Evolutionary conservation across 2,888 invertebrate species (phyloP).

Genomic region (Lasioglossum figueresi): DNA sequence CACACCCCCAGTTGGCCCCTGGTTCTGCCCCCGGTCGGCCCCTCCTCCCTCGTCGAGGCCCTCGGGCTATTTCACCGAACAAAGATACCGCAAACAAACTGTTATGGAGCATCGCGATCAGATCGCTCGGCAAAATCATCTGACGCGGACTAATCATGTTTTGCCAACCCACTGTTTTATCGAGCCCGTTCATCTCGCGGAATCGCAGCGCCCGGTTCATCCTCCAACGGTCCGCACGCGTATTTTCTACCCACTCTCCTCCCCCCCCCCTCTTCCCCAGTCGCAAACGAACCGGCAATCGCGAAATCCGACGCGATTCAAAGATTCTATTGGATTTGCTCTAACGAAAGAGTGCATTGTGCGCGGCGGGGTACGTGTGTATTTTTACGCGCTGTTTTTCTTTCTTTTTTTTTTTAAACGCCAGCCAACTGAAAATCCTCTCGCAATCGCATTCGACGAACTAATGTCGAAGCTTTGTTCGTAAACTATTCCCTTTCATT

Average conservation of each 20-base stretch:
- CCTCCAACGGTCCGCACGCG: not conserved
- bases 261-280: not conserved
- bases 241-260: not conserved
- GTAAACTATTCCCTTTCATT: conserved; percentile 4
- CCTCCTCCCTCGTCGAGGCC: not conserved
- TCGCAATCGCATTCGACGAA: not conserved
- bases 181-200: not conserved
- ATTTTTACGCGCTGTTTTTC: not conserved
- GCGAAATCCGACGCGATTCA: conserved; percentile 26
- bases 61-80: not conserved
- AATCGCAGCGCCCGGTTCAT: not conserved
- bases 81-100: conserved; percentile 7
- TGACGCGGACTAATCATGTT: conserved; percentile 25
- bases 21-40: not conserved
- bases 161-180: conserved; percentile 29
- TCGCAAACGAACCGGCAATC: conserved; percentile 20
- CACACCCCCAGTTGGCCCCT: not conserved
- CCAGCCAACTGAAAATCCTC: not conserved
- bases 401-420: not conserved
- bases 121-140: not conserved
- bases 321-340: conserved; percentile 27
- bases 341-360: not conserved
- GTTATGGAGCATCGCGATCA: not conserved
- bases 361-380: not conserved
- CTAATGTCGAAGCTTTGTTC: not conserved